These are phyloP conservation scores for Pomacea maculata DNA, from an alignment of 1,140 invertebrate species.

Conservation along the genomic window DNA sequence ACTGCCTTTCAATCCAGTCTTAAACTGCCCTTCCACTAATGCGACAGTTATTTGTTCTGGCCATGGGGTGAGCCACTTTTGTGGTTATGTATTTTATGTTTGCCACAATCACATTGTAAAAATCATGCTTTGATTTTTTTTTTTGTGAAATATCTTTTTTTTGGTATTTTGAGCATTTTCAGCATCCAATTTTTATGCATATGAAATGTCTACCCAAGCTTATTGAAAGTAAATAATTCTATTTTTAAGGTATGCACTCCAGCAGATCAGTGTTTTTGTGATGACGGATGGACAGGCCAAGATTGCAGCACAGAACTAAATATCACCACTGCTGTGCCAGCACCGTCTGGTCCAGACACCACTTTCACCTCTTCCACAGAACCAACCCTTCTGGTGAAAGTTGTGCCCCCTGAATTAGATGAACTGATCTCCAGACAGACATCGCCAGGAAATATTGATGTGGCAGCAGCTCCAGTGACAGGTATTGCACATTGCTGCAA, in stretches of 20 bases:
- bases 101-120: neutral
- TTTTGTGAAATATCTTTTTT: neutral
- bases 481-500: neutral
- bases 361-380: neutral
- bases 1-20: slow-evolving; percentile 33
- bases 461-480: slow-evolving; percentile 23
- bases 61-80: slow-evolving; percentile 79
- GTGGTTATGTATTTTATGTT: slow-evolving; percentile 4
- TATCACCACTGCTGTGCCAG: slow-evolving; percentile 50
- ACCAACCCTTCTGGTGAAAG: slow-evolving; percentile 16
- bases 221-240: slow-evolving; percentile 4
- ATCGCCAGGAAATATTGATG: slow-evolving; percentile 6
- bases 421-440: neutral
- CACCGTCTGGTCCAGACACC: slow-evolving; percentile 10
- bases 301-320: slow-evolving; percentile 80
- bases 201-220: neutral
- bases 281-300: slow-evolving; percentile 84
- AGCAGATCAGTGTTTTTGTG: slow-evolving; percentile 89
- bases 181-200: neutral
- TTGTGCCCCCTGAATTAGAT: slow-evolving; percentile 3
- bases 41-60: slow-evolving; percentile 81
- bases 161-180: neutral
- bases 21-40: slow-evolving; percentile 43
- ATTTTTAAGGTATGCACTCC: slow-evolving; percentile 87
- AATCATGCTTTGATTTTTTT: neutral